Conservation (phyloP, 2,888 invertebrate species). For the Shargacucullia verbasci region DNA sequence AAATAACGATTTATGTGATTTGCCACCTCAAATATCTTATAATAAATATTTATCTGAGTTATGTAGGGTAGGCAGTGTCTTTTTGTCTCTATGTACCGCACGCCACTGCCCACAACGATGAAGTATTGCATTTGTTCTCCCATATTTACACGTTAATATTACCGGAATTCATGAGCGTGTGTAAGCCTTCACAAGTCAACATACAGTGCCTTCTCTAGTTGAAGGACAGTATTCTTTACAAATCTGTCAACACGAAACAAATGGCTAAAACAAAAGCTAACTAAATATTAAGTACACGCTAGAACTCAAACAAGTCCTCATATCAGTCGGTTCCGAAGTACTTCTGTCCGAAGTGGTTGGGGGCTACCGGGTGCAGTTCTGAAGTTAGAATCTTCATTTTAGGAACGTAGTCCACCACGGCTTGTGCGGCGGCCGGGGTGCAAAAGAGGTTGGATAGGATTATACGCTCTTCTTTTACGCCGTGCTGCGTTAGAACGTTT, state of each 20-base stretch:
- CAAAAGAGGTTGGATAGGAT: constrained; percentile 99
- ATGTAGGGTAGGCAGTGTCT: no score
- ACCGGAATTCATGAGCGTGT: no score
- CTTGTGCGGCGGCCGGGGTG: constrained; percentile 96
- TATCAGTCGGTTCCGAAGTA: constrained; percentile 99
- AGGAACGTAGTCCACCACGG: constrained; percentile 95
- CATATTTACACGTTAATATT: no score
- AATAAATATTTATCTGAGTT: no score
- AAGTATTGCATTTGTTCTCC: no score
- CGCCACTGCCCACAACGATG: no score
- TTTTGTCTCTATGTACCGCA: no score
- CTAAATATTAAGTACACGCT: constrained; percentile 32
- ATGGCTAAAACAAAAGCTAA: constrained; percentile 22
- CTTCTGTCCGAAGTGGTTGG: constrained; percentile 99
- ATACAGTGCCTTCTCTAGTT: no score
- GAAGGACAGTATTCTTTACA: no score
- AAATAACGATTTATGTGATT: no score
- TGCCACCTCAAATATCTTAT: no score
- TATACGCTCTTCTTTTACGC: constrained; percentile 97
- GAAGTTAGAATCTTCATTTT: constrained; percentile 98
- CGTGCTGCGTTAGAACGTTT: constrained; percentile 97
- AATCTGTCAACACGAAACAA: constrained; percentile 4
- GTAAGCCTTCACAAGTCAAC: no score
- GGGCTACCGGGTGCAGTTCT: constrained; percentile 97
- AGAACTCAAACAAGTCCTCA: constrained; percentile 54